Base-by-base conservation (phyloP, 2,113 vertebrate genomes). In the Paradoxurus hermaphroditus region DNA sequence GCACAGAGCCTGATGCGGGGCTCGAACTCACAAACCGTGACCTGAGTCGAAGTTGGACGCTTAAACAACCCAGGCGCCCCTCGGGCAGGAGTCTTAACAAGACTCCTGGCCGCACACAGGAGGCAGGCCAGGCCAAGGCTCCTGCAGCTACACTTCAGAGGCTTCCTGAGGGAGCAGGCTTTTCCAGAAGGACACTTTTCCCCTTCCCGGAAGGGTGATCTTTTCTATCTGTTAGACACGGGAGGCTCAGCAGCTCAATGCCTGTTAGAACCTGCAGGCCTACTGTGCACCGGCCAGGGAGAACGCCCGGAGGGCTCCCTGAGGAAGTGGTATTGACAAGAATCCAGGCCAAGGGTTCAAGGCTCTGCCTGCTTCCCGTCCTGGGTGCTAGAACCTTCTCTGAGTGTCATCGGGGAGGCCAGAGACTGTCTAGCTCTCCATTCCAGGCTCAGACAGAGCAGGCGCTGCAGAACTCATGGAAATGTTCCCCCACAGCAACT, bases 231-330 rank as follows among this genome's bases (percentile, higher is more conserved):
- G n/a, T 56, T 73, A 81, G 75, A 68, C 19, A 34, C 59, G 87
- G 78, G 29, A 65, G 41, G 63, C 62, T 90, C 34, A 19, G 41
- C 34, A 19, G 41, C 3, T 18, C 7, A 4, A 7, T 46, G 29
- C 89, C 59, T 97, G 91, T 95, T 92, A n/a, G 93, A 86, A 95
- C 94, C 82, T 96, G 89, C 49, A 90, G 36, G 36, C 36, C 91
- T 51, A 34, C 41, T 44, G 85, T 86, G 51, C 25, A 62, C 67
- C 8, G 6, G 65, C 63, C 90, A 87, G 29, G 79, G 51, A 96
- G 46, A 77, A 94, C 3, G 5, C 44, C 31, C 62, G 19, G 70
- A 63, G 88, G 62, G 39, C 51, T 25, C 36, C 10, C 5, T 7
- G 12, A 91, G 89, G 73, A 90, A 36, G 62, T 23, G 11, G 29